Evolutionary conservation across 1,140 invertebrate genomes (phyloP).

Genomic region (Sarcophaga bullata): DNA sequence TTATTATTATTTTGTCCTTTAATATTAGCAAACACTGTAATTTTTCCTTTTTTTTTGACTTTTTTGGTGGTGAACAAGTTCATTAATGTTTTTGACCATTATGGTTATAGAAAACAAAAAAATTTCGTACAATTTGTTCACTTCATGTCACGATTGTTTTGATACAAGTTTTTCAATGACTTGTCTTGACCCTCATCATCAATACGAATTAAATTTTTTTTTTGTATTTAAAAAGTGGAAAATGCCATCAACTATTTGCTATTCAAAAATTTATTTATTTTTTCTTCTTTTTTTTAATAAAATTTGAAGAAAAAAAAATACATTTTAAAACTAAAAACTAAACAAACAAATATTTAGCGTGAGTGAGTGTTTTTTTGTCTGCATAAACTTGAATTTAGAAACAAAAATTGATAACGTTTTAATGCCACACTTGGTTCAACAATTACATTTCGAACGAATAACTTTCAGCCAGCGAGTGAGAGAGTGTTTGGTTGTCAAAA

Average conservation of each 20-base stretch:
- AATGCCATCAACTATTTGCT: background rate
- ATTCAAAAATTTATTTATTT: background rate
- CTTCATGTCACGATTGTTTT: background rate
- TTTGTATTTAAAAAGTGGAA: background rate
- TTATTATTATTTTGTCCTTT: background rate
- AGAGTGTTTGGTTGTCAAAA: background rate
- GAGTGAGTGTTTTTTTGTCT: background rate
- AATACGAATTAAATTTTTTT: background rate
- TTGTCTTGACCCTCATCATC: conserved; percentile 21
- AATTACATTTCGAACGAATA: background rate
- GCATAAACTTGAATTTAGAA: background rate
- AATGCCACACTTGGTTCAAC: background rate
- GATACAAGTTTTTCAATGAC: conserved; percentile 21
- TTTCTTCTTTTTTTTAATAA: background rate
- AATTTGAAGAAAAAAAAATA: background rate
- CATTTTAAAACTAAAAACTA: too few relatives aligned
- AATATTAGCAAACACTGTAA: background rate
- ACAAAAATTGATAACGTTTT: background rate
- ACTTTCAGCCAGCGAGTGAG: background rate
- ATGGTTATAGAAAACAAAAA: too few relatives aligned
- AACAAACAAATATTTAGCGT: background rate
- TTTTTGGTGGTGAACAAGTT: background rate
- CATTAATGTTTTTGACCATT: conserved; percentile 5
- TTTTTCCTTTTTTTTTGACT: background rate
- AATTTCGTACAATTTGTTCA: background rate